Base-by-base conservation (phyloP, 2,797 vertebrate genomes). In the Sebastes glaucus region DNA sequence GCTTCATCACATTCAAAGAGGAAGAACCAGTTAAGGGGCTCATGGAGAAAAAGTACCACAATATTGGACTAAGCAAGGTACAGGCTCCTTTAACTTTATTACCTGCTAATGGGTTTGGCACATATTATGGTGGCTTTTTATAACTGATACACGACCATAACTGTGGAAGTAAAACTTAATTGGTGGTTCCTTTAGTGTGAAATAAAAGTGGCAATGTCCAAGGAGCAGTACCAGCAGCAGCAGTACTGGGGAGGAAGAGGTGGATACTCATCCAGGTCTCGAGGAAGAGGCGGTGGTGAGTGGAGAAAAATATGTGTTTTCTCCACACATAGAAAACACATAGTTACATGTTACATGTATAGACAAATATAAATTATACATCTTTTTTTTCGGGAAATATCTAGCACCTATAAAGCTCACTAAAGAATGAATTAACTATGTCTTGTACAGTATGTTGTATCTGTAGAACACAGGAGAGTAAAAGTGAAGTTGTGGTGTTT, bases 1-100 rank as follows among this genome's bases (percentile, higher is more conserved):
- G 99, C 94, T 99, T 99, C 93, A 98, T 99, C 89, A 99, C 98
- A 3, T 99, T 99, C 93, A 98, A 97, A 92, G 98, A 99, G 65
- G 98, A 99, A 81, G 99, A 99, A 11, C 96, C 97, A 33, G 99
- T 99, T 49, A 99, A 99, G 93, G 97, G 95, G 85, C 98, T 99
- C 87, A 99, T 99, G 97, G 98, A 99, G 93, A 99, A 99, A 90
- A 99, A 99, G 92, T 99, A 98, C 88, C 99, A 99, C 92, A 99
- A 99, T 73, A 97, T 99, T 74, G 99, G 99, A 78, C 96, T 99
- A 72, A 99, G 98, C 96, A 99, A 99, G 97, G 98, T 99, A 96
- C 62, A 91, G 7, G 1, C 2, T 16, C 5, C 7, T 23, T 42
- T 7, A 49, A 33, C 46, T 56, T 28, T 2, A 42, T n/a, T 8